phyloP scores from a whole-genome alignment of 2,888 invertebrate species.

The Pachymerium ferrugineum region DNA sequence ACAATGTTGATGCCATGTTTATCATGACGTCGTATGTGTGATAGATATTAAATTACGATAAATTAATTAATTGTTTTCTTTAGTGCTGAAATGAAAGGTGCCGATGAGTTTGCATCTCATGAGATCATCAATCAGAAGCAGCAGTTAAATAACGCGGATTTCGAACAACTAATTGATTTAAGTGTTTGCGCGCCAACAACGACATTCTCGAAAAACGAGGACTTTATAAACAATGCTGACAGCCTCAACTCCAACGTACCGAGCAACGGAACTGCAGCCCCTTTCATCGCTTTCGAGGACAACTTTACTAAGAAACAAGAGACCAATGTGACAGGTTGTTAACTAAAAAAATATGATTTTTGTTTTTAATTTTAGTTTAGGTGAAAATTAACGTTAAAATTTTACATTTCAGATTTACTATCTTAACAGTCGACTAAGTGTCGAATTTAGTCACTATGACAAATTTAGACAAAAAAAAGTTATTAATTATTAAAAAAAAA shows the following conservation, averaged over 20 bases:
- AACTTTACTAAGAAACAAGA: constrained; percentile 41
- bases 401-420: not conserved
- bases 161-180: constrained; percentile 37
- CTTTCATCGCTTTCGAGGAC: constrained; percentile 41
- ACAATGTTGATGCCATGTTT: no score
- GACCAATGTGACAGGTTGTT: constrained; percentile 36
- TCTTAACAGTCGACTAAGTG: not conserved
- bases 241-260: constrained; percentile 38
- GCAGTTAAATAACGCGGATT: constrained; percentile 30
- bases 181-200: constrained; percentile 30
- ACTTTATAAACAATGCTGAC: constrained; percentile 38
- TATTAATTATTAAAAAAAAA: not conserved
- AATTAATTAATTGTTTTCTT: not conserved
- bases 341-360: not conserved
- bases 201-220: constrained; percentile 34
- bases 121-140: constrained; percentile 9
- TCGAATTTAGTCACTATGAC: not conserved
- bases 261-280: constrained; percentile 35
- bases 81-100: not conserved
- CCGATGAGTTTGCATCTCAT: not conserved
- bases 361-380: no score
- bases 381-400: not conserved
- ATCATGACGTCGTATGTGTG: no score
- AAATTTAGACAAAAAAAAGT: not conserved
- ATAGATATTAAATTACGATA: not conserved